These are phyloP conservation scores for Tragelaphus eurycerus DNA, from an alignment of 2,797 vertebrate genomes.

Conservation along the genomic window DNA sequence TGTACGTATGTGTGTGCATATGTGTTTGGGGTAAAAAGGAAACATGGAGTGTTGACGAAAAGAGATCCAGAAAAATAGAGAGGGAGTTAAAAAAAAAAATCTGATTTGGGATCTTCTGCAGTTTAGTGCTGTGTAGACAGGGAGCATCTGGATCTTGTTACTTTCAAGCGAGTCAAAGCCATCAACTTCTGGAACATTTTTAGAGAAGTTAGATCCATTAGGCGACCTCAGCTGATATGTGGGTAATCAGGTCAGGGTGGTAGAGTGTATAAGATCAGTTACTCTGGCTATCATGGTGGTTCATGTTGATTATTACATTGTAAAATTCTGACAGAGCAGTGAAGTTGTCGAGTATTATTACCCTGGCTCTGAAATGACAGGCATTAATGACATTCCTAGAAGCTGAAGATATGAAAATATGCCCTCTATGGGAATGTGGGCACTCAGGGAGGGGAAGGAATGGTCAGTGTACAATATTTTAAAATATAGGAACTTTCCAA, in stretches of 20 bases:
- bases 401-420: conserved; percentile 56
- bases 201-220: conserved; percentile 79
- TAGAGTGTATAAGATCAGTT: conserved; percentile 56
- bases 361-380: conserved; percentile 39
- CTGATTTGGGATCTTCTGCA: conserved; percentile 58
- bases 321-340: conserved; percentile 32
- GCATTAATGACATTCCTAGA: conserved; percentile 37
- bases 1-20: neutral
- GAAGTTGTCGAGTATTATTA: conserved; percentile 48
- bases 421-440: conserved; percentile 47
- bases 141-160: conserved; percentile 86
- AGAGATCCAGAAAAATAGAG: neutral
- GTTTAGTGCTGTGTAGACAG: conserved; percentile 75
- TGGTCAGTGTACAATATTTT: conserved; percentile 39
- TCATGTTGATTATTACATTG: conserved; percentile 51
- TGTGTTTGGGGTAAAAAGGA: neutral
- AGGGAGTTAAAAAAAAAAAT: conserved; percentile 4
- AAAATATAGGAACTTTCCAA: conserved; percentile 45
- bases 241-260: conserved; percentile 74
- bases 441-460: neutral
- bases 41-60: neutral
- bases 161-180: conserved; percentile 79
- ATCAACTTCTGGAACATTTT: conserved; percentile 82
- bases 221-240: conserved; percentile 77
- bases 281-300: conserved; percentile 47